phyloP scores from a whole-genome alignment of 2,113 vertebrate genomes.

The Meleagris gallopavo region DNA sequence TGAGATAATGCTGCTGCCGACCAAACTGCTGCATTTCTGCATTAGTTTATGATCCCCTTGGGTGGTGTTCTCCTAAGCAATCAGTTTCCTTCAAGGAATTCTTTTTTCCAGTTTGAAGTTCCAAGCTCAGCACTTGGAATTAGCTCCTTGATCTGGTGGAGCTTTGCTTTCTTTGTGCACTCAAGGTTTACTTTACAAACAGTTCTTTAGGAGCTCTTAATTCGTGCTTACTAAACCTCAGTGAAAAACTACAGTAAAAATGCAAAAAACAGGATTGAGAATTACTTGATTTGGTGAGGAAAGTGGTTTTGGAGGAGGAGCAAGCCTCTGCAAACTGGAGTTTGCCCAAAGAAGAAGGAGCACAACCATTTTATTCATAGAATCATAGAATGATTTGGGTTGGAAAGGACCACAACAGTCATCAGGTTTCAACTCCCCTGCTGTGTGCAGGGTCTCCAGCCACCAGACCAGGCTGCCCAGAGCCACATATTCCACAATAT shows the following conservation, averaged over 20 bases:
- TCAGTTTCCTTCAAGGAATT: neutral
- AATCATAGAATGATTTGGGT: too few species aligned
- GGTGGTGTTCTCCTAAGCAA: neutral
- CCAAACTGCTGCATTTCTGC: neutral
- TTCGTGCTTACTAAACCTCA: fast-evolving
- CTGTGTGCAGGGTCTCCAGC: too few species aligned
- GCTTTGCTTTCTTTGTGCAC: neutral
- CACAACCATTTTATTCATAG: neutral
- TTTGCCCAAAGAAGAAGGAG: neutral
- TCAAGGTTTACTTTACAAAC: neutral
- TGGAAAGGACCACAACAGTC: too few species aligned
- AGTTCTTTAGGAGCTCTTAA: neutral
- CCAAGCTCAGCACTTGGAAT: neutral
- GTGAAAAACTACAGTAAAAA: neutral
- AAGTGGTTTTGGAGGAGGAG: neutral
- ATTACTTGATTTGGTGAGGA: neutral
- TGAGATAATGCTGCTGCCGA: neutral
- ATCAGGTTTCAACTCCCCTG: too few species aligned
- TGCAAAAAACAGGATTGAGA: neutral
- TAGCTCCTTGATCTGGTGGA: neutral
- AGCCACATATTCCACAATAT: neutral
- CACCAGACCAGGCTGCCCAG: too few species aligned
- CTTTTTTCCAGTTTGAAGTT: neutral
- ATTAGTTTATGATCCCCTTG: neutral
- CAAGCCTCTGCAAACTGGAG: neutral